Percentiles rank a stretch among this genome's conserved stretches.
Evolutionary conservation across 2,888 invertebrate genomes (phyloP).

Genomic region (Noctua pronuba): DNA sequence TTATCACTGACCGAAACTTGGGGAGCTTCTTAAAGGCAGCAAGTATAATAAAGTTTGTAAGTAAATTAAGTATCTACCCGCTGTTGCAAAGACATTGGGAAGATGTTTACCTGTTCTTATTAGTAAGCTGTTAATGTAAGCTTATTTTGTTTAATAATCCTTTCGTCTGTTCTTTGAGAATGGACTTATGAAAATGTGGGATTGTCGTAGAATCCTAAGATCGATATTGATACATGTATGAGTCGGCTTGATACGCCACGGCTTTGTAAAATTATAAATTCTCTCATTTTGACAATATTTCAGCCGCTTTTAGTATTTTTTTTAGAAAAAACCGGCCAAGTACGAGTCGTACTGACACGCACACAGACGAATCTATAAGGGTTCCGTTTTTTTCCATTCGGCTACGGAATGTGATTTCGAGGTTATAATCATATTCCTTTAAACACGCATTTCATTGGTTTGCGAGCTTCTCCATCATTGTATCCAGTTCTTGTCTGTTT

Average conservation of each 20-base stretch:
- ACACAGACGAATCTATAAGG: too few relatives aligned
- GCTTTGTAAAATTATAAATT: neutral
- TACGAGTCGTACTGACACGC: too few relatives aligned
- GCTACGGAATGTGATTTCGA: too few relatives aligned
- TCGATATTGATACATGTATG: neutral
- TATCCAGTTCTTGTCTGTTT: too few relatives aligned
- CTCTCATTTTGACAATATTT: neutral
- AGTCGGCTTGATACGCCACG: neutral
- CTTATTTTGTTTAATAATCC: neutral
- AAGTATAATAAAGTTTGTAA: conserved; percentile 68
- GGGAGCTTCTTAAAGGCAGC: conserved; percentile 53
- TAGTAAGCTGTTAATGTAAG: neutral
- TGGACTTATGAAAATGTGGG: neutral
- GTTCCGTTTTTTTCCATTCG: too few relatives aligned
- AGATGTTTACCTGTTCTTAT: conserved; percentile 34
- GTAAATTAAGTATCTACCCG: conserved; percentile 64
- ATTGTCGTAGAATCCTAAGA: neutral
- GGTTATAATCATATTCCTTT: neutral
- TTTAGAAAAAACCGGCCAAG: too few relatives aligned
- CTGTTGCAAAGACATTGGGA: conserved; percentile 42
- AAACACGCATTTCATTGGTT: too few relatives aligned
- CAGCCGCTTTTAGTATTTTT: neutral
- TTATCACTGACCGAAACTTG: conserved; percentile 66
- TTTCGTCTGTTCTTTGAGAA: neutral
- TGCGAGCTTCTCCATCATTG: too few relatives aligned